Evolutionary conservation across 2,797 vertebrate genomes (phyloP).

Genomic region (Chlorospingus semifuscus): DNA sequence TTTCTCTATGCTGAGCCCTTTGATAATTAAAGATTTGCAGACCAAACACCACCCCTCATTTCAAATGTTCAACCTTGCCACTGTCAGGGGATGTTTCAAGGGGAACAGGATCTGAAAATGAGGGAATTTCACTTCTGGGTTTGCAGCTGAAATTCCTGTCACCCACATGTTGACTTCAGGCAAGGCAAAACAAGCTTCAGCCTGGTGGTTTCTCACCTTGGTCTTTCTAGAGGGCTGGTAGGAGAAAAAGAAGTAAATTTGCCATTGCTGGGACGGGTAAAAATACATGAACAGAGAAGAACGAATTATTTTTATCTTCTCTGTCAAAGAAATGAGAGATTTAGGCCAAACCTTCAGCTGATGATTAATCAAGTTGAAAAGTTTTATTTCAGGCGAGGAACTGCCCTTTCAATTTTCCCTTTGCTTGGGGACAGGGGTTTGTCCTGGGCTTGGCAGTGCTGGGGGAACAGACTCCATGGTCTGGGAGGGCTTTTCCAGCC

Average conservation of each 20-base stretch:
- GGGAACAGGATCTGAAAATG: neutral
- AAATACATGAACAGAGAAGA: neutral
- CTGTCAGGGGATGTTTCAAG: neutral
- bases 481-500: neutral
- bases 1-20: neutral
- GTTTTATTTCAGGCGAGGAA: neutral
- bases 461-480: neutral
- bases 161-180: neutral
- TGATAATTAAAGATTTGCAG: neutral
- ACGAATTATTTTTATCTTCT: neutral
- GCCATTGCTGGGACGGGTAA: neutral
- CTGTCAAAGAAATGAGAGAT: neutral
- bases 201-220: neutral
- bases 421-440: neutral
- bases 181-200: neutral
- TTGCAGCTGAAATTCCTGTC: neutral
- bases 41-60: neutral
- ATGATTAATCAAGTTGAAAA: neutral
- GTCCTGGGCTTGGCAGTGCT: neutral
- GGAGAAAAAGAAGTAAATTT: neutral
- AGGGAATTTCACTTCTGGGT: neutral
- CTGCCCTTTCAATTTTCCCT: neutral
- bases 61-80: neutral
- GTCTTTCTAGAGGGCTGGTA: neutral
- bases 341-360: neutral